Base-by-base conservation (phyloP, 2,113 vertebrate species). In the Clupea harengus region DNA sequence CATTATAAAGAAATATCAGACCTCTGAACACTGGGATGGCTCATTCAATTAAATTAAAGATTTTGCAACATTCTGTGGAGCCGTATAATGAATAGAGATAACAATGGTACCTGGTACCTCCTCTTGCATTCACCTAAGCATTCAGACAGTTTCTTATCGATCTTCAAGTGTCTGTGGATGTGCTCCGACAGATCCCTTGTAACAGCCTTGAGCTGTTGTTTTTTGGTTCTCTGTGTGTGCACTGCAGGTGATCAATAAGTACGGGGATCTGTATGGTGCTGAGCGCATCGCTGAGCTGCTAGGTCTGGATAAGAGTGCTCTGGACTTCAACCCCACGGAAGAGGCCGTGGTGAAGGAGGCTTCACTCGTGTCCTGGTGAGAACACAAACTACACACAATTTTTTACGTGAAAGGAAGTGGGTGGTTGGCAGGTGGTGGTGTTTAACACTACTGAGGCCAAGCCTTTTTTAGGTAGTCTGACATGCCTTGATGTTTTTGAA, bases 261-360 rank as follows among this genome's bases (percentile, higher is more conserved):
- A 99, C 0, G 98, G 98, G 32, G 97, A 99, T 84, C 95, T 99
- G 85, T 99, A 99, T 0, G 98, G 98, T 91, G 97, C 96, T 9
- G 97, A 98, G 89, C 95, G 98, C 87, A 99, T 99, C 49, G 98
- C 97, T 84, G 98, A 99, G 92, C 96, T 99, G 86, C 86, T 99
- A 90, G 98, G 98, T 45, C 92, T 99, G 94, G 98, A 99, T 86
- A 99, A 98, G 93, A 99, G 96, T 22, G 96, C 98, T 60, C 96
- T 99, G 75, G 98, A 99, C 92, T 99, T 99, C 90, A 99, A 98
- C 91, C 98, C 98, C 0, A 94, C 98, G 15, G 96, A 99, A 92
- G 96, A 99, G 90, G 94, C 93, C 0, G 95, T 97, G 86, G 92
- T 93, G 60, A 97, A 98, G 90, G 97, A 97, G 10, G 97, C 97